These are phyloP conservation scores for Andrena haemorrhoa DNA, from an alignment of 2,888 invertebrate species.

Conservation along the genomic window DNA sequence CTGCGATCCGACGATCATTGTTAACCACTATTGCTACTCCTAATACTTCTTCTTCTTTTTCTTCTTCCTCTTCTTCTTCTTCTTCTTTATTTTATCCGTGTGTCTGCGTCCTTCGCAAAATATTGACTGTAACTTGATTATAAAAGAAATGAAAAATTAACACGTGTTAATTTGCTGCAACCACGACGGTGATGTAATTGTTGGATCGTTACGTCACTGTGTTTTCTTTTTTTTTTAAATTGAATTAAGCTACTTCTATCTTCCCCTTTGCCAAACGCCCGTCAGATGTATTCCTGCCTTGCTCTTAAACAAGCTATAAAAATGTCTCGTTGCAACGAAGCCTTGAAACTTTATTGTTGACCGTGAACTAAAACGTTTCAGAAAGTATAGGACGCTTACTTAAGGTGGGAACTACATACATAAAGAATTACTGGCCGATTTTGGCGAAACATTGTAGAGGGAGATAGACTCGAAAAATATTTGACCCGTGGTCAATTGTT, in stretches of 20 bases:
- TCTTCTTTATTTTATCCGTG: slow-evolving; percentile 32
- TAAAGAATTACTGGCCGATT: too few relatives aligned
- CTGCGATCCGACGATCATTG: slow-evolving; percentile 64
- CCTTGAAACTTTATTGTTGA: neutral
- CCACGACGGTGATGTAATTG: slow-evolving; percentile 71
- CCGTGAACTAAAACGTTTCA: neutral
- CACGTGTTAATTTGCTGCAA: slow-evolving; percentile 83
- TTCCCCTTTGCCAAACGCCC: slow-evolving; percentile 57
- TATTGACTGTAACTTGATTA: slow-evolving; percentile 13
- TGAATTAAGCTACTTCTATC: slow-evolving; percentile 56
- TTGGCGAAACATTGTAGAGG: too few relatives aligned
- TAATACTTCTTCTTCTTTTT: neutral
- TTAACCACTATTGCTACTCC: slow-evolving; percentile 23
- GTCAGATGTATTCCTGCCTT: slow-evolving; percentile 57
- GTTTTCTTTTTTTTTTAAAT: slow-evolving; percentile 43
- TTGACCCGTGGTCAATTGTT: too few relatives aligned
- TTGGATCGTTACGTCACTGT: slow-evolving; percentile 61
- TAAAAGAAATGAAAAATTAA: slow-evolving; percentile 60
- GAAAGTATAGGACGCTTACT: neutral
- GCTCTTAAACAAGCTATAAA: slow-evolving; percentile 29
- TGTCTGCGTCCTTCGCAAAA: slow-evolving; percentile 39
- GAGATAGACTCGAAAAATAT: too few relatives aligned
- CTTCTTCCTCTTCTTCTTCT: slow-evolving; percentile 27
- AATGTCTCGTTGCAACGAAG: neutral
- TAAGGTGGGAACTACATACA: too few relatives aligned